Evolutionary conservation across 2,113 vertebrate species (phyloP), one percentile per base, ranked within the genome.

Genomic region (Leuciscus idus): DNA sequence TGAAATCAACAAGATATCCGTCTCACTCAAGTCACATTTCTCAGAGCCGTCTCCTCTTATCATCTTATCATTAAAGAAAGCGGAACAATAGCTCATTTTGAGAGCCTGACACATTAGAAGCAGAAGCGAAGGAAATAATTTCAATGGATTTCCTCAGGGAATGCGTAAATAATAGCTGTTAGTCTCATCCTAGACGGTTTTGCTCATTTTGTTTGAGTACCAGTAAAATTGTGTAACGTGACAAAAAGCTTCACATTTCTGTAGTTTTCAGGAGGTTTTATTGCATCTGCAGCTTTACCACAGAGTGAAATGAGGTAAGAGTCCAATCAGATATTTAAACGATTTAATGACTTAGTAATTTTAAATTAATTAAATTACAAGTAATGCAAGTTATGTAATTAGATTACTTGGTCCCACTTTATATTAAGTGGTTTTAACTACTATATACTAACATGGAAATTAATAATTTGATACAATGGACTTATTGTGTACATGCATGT

Each of bases 131-230:
- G 19, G 39, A 64, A 75, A n/a, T 50, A 7, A 77, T 77, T 76
- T 84, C 57, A 77, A 43, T 75, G 39, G 72, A 75, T 84, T 76
- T 84, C 72, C 57, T 84, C 74, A 50, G 83, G 83, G 26, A 9
- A 46, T 48, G 39, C 19, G 55, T 57, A 23, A 57, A 57, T 57
- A 57, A 59, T 61, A 62, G 57, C 39, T 84, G 52, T 84, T 43
- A 43, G 9, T 72, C 19, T 43, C 10, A 72, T 43, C 33, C 19
- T 39, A 74, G 36, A 84, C 21, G 43, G 48, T 23, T 75, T 36
- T 30, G 55, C 55, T 62, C 33, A 76, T 84, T 76, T 74, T 61
- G 21, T 84, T 74, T 75, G 50, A 9, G 2, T 28, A 62, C 23
- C 74, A 50, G 3, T 4, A 4, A 6, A 1, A 70, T 36, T 23